A percentile compares a stretch with the other conserved stretches of the same genome.
Conservation (phyloP, 2,888 invertebrate genomes). For the Pogonocherus hispidulus region DNA sequence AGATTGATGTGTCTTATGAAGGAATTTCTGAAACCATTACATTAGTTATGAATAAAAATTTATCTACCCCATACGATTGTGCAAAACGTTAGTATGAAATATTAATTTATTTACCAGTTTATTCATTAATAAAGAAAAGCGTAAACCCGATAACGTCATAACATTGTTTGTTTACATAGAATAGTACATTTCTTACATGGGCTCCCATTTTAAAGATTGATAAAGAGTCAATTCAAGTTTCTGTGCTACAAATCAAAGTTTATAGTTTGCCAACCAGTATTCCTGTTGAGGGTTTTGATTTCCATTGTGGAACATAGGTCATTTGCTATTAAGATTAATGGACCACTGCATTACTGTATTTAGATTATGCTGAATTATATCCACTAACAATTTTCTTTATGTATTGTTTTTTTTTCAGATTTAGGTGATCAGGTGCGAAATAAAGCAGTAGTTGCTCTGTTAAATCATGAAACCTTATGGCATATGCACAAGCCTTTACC, state of each 20-base stretch:
- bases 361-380: too few species aligned
- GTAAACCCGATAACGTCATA: too few species aligned
- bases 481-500: constrained; percentile 92
- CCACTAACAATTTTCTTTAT: not conserved
- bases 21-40: constrained; percentile 82
- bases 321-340: too few species aligned
- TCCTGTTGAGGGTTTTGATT: too few species aligned
- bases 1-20: constrained; percentile 87
- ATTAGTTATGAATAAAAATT: constrained; percentile 89
- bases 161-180: not conserved
- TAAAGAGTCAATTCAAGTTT: too few species aligned
- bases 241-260: too few species aligned
- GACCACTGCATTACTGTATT: too few species aligned
- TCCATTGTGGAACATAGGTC: too few species aligned
- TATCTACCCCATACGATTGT: constrained; percentile 95
- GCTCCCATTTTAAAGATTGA: too few species aligned
- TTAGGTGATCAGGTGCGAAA: constrained; percentile 80
- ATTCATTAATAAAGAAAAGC: too few species aligned
- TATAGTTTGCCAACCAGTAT: too few species aligned
- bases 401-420: constrained; percentile 73
- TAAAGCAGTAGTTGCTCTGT: constrained; percentile 82
- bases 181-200: too few species aligned
- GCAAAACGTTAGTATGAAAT: constrained; percentile 80
- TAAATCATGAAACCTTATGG: constrained; percentile 86
- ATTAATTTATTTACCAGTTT: not conserved